Percentiles rank a stretch among this genome's conserved stretches.
Evolutionary conservation across 2,113 vertebrate genomes (phyloP).

Genomic region (Clupea harengus): DNA sequence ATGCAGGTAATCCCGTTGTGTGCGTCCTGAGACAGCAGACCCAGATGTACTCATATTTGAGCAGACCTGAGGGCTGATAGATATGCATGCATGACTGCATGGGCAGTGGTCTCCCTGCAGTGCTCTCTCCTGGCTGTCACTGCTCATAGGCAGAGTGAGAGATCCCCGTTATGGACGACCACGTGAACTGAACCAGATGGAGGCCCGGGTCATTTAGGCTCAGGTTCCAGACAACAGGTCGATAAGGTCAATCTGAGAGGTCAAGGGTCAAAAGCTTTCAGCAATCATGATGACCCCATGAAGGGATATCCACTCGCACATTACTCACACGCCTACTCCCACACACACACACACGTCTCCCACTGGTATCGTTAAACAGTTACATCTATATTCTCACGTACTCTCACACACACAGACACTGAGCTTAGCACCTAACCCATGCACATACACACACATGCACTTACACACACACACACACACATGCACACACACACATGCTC

Average conservation of each 20-base stretch:
- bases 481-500: not conserved
- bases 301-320: slow-evolving; percentile 25
- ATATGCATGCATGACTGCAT: not conserved
- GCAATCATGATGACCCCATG: slow-evolving; percentile 17
- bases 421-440: not conserved
- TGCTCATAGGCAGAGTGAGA: slow-evolving; percentile 14
- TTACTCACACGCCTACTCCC: not conserved
- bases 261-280: slow-evolving; percentile 39
- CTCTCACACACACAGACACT: not conserved
- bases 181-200: slow-evolving; percentile 41
- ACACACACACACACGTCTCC: not conserved
- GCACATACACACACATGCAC: not conserved
- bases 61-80: not conserved
- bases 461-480: not conserved
- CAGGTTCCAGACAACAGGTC: slow-evolving; percentile 41
- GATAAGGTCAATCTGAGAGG: slow-evolving; percentile 28
- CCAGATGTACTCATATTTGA: not conserved
- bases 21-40: too few species aligned
- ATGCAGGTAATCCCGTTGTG: too few species aligned
- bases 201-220: slow-evolving; percentile 37
- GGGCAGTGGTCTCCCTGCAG: not conserved
- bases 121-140: slow-evolving; percentile 21
- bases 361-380: not conserved
- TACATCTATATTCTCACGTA: not conserved
- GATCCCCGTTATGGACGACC: slow-evolving; percentile 15